Base-by-base conservation (phyloP, 2,888 invertebrate species). In the Aphodius sticticus region DNA sequence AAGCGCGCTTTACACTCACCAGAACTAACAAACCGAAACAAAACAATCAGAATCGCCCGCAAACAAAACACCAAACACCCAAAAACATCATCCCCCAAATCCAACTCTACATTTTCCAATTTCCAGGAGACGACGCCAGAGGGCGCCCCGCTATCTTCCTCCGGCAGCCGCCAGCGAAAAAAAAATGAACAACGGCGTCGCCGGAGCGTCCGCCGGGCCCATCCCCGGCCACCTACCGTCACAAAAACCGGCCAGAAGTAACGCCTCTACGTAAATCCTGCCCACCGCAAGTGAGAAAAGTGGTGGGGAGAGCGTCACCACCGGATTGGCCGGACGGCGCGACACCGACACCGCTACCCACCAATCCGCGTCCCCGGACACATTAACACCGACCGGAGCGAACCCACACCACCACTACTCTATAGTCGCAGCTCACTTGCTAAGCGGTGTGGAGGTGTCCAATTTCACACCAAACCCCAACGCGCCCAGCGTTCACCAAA, bases 331-430 rank as follows among this genome's bases (percentile, higher is more conserved):
- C 85, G 83, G 83, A 84, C 84, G 85, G 87, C 86, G 86, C 85
- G 84, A 85, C 86, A 53, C 87, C 86, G 86, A 87, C 88, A 86
- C 87, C 86, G 83, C 71, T 82, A 53, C 79, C 85, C 84, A 84
- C 89, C 89, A 89, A 89, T 89, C 81, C 84, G 83, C 77, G 80
- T 87, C 89, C 86, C 85, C 84, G 83, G 84, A 87, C 88, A 90
- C 90, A 90, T 90, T 90, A 90, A 90, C 90, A 88, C 90, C 87
- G 84, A 84, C 84, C 86, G 87, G 88, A 86, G 84, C 72, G 37
- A 35, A 77, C 78, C 74, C 74, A 77, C 76, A 69, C 85, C 86
- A 86, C 85, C 86, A 85, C 83, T 86, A 86, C 84, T 85, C 88
- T 88, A 89, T 89, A 89, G 89, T 89, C 87, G 86, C 86, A 85